Evolutionary conservation across 2,797 vertebrate species (phyloP).

Genomic region (Sphenodon punctatus): DNA sequence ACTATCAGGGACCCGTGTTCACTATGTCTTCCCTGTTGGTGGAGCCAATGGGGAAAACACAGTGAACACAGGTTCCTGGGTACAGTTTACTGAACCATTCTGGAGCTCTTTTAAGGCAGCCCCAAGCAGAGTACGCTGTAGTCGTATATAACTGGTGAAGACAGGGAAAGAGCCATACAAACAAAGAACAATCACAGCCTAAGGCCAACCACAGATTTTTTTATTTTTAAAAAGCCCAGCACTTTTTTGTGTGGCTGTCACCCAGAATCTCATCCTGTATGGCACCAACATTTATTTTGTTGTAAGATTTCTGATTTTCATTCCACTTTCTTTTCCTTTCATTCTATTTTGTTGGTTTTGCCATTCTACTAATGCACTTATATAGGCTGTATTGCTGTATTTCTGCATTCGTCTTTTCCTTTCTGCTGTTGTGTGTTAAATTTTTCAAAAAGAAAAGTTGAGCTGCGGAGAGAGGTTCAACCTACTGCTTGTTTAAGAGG

Average conservation of each 20-base stretch:
- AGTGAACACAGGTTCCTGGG: no score
- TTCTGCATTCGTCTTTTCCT: background rate
- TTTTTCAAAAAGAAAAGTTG: background rate
- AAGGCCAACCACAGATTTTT: background rate
- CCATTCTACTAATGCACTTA: background rate
- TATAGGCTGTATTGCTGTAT: background rate
- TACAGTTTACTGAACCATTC: background rate
- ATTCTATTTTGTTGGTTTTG: background rate
- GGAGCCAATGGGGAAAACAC: no score
- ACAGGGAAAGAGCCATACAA: background rate
- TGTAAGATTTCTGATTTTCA: background rate
- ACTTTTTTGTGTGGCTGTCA: background rate
- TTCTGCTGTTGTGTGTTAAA: background rate
- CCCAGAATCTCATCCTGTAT: background rate
- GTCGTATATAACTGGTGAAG: constrained; percentile 4
- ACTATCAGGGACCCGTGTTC: no score
- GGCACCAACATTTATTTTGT: background rate
- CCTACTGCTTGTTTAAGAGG: no score
- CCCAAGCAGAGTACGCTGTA: background rate
- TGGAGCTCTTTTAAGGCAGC: background rate
- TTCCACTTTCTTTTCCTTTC: background rate
- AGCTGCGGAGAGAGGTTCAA: no score
- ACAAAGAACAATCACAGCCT: constrained; percentile 14
- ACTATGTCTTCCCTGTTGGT: no score
- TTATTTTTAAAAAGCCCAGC: background rate